phyloP scores from a whole-genome alignment of 2,797 vertebrate species.

The Miichthys miiuy region DNA sequence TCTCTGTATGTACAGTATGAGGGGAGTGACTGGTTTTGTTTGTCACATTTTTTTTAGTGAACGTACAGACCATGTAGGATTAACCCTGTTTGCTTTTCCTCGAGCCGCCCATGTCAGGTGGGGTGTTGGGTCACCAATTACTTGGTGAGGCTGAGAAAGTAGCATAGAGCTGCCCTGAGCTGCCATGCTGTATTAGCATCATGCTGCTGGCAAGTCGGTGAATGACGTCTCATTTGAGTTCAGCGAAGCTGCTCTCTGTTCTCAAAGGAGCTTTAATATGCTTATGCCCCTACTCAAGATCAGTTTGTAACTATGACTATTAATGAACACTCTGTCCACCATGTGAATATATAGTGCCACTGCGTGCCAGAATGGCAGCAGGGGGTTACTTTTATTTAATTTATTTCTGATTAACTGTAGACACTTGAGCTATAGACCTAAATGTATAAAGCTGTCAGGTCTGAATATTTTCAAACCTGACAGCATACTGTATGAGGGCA shows the following conservation, averaged over 20 bases:
- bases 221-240: slow-evolving; percentile 72
- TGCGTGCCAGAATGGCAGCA: slow-evolving; percentile 14
- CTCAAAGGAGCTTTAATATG: slow-evolving; percentile 46
- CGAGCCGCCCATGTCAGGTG: slow-evolving; percentile 78
- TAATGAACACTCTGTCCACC: slow-evolving; percentile 41
- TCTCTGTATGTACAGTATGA: slow-evolving; percentile 42
- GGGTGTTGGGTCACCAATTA: slow-evolving; percentile 85
- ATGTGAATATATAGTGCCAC: slow-evolving; percentile 15
- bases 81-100: slow-evolving; percentile 79
- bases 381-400: neutral
- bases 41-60: slow-evolving; percentile 78
- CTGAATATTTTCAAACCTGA: neutral
- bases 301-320: slow-evolving; percentile 62
- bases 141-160: slow-evolving; percentile 84
- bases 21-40: slow-evolving; percentile 45
- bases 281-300: slow-evolving; percentile 45
- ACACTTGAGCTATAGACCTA: neutral
- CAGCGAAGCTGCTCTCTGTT: slow-evolving; percentile 66
- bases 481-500: neutral
- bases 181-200: slow-evolving; percentile 86
- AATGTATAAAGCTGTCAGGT: neutral
- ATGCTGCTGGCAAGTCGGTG: slow-evolving; percentile 73
- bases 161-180: slow-evolving; percentile 80
- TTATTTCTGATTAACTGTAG: neutral
- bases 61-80: slow-evolving; percentile 72